These are phyloP conservation scores for Drosophila maculinotata DNA, from an alignment of 2,888 invertebrate genomes.

Conservation along the genomic window DNA sequence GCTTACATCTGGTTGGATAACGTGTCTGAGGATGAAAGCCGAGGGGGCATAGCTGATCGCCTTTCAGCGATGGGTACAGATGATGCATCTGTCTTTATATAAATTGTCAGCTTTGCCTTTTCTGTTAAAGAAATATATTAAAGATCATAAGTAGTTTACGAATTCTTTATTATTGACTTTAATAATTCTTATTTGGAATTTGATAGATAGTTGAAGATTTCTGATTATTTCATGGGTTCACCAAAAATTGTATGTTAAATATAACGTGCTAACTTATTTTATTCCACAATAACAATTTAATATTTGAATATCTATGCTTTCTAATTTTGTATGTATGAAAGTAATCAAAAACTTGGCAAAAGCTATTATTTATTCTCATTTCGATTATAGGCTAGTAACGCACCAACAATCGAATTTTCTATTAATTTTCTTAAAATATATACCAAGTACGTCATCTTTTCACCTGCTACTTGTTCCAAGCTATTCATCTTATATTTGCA, in stretches of 20 bases:
- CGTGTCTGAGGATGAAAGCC: slow-evolving; percentile 97
- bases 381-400: neutral
- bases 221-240: no score
- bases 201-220: no score
- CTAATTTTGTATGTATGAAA: neutral
- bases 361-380: neutral
- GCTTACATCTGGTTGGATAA: slow-evolving; percentile 96
- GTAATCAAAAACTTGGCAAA: neutral
- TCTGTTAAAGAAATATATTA: slow-evolving; percentile 38
- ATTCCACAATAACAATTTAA: no score
- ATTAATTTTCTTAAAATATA: neutral
- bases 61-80: slow-evolving; percentile 87
- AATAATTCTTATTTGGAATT: no score
- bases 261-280: no score
- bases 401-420: neutral
- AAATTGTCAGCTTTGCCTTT: slow-evolving; percentile 67
- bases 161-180: no score
- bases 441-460: slow-evolving; percentile 2
- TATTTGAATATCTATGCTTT: neutral
- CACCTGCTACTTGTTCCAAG: neutral
- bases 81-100: slow-evolving; percentile 84
- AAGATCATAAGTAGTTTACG: neutral
- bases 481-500: slow-evolving; percentile 30
- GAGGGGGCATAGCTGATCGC: slow-evolving; percentile 95
- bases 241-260: no score